Evolutionary conservation across 1,140 invertebrate genomes (phyloP).

Genomic region (Papilio glaucus): DNA sequence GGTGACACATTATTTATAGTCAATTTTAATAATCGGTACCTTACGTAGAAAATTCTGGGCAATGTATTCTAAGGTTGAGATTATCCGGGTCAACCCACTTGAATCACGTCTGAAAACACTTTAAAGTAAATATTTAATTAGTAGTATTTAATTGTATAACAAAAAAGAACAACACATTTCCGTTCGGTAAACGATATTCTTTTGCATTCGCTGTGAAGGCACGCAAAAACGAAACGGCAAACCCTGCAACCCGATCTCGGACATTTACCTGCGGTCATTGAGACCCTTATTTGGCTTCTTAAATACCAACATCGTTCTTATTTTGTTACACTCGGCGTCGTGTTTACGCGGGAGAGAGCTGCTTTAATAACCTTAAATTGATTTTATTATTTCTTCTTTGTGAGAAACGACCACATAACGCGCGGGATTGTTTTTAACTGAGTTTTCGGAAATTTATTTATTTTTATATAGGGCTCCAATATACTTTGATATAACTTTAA

Average conservation of each 20-base stretch:
- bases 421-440: not conserved
- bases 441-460: not conserved
- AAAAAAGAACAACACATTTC: slow-evolving; percentile 32
- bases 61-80: too few relatives aligned
- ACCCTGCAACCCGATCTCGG: slow-evolving; percentile 40
- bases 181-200: slow-evolving; percentile 14
- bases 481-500: too few relatives aligned
- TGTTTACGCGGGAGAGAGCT: slow-evolving; percentile 24
- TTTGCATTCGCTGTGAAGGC: slow-evolving; percentile 31
- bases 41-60: too few relatives aligned
- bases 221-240: slow-evolving; percentile 39
- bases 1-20: too few relatives aligned
- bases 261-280: slow-evolving; percentile 42
- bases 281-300: slow-evolving; percentile 43
- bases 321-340: slow-evolving; percentile 29
- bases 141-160: too few relatives aligned
- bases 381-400: slow-evolving; percentile 25
- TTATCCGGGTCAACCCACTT: too few relatives aligned
- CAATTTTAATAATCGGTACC: too few relatives aligned
- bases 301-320: slow-evolving; percentile 35
- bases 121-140: too few relatives aligned
- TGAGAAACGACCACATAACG: not conserved
- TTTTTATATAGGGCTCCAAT: not conserved
- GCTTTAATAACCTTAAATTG: slow-evolving; percentile 11
- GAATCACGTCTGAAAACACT: too few relatives aligned